Conservation (phyloP, 2,113 vertebrate genomes). For the Cebus imitator region DNA sequence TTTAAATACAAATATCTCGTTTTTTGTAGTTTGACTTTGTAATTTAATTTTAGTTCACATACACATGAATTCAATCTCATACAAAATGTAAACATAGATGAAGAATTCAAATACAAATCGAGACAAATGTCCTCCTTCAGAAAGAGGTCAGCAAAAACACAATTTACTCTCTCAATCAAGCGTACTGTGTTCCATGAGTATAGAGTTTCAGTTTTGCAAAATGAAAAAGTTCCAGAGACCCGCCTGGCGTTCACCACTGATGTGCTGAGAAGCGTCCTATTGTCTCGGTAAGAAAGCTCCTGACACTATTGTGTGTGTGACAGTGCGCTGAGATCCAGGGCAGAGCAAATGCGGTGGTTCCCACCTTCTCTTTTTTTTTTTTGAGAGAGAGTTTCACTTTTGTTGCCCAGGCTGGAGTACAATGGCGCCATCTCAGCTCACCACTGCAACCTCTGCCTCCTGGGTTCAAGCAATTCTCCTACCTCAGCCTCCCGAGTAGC, state of each 20-base stretch:
- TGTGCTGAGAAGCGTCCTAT: background rate
- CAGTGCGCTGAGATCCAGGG: background rate
- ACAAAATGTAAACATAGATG: background rate
- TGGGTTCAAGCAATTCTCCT: too few relatives aligned
- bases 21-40: background rate
- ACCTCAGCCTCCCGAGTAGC: too few relatives aligned
- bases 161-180: background rate
- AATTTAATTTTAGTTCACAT: constrained; percentile 10
- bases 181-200: background rate
- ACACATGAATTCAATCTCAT: background rate
- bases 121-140: background rate
- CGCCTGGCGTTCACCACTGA: background rate
- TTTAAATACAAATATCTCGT: background rate
- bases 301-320: background rate
- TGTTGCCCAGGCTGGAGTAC: too few relatives aligned
- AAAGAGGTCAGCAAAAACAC: background rate
- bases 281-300: background rate
- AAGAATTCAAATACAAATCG: background rate
- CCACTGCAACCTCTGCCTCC: too few relatives aligned
- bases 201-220: background rate
- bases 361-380: background rate
- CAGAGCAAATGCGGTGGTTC: background rate
- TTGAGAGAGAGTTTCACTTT: too few relatives aligned
- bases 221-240: background rate
- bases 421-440: too few relatives aligned